Conservation (phyloP, 2,113 vertebrate species). For the Gymnorhina tibicen region DNA sequence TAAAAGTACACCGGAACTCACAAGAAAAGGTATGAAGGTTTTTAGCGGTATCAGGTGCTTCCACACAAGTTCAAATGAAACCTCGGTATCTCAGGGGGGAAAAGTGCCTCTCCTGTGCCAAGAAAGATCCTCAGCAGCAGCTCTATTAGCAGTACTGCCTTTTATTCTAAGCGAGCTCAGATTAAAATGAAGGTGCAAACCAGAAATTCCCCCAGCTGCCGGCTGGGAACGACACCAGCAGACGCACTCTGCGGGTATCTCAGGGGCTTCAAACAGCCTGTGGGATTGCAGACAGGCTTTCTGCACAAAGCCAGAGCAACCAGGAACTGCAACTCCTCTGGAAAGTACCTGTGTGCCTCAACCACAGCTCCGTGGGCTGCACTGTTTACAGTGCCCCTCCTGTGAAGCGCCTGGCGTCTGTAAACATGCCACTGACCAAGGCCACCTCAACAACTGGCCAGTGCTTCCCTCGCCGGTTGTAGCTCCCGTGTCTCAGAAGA, state of each 20-base stretch:
- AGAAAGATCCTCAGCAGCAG: not conserved
- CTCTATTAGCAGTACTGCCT: not conserved
- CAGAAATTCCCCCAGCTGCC: not conserved
- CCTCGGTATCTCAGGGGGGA: not conserved
- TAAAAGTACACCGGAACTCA: not conserved
- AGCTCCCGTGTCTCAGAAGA: not conserved
- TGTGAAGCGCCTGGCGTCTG: not conserved
- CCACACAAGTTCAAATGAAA: not conserved
- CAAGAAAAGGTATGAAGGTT: not conserved
- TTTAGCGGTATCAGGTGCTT: not conserved
- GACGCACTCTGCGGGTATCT: fast-evolving
- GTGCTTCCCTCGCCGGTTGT: fast-evolving
- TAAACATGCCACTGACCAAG: not conserved
- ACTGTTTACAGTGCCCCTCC: not conserved
- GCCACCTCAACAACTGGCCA: not conserved
- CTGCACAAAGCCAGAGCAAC: not conserved
- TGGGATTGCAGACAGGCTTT: not conserved
- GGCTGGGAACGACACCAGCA: not conserved
- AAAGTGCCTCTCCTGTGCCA: not conserved
- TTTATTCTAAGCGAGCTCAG: not conserved
- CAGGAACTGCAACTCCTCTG: not conserved
- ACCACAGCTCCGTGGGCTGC: not conserved
- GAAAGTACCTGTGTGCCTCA: not conserved
- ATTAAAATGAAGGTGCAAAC: not conserved
- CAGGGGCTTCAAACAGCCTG: not conserved